A percentile compares a stretch with the other conserved stretches of the same genome.
Conservation (phyloP, 2,113 vertebrate species). For the Phylloscopus trochiloides region DNA sequence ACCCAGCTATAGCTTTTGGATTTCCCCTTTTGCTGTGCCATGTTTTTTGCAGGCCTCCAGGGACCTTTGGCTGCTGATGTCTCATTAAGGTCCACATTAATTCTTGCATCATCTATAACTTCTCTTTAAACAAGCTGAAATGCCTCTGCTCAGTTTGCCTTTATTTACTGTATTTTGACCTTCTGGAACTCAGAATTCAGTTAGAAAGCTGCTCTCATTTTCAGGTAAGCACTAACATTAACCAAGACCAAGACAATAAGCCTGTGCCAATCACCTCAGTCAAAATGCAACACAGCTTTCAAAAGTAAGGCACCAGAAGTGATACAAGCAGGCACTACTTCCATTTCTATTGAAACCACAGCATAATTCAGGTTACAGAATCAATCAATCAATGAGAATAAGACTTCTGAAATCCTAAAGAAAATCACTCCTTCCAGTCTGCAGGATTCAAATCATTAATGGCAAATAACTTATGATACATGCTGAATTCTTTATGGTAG, state of each 20-base stretch:
- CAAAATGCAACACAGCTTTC: background rate
- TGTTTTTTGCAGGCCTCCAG: background rate
- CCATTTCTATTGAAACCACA: background rate
- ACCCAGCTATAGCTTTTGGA: fast-evolving
- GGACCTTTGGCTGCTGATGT: background rate
- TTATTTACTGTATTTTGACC: background rate
- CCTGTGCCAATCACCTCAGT: background rate
- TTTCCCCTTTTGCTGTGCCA: background rate
- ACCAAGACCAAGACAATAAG: background rate
- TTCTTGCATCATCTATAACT: background rate
- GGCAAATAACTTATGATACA: background rate
- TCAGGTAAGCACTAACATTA: background rate
- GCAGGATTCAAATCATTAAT: background rate
- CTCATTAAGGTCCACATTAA: background rate
- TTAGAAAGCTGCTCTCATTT: background rate
- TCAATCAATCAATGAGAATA: background rate
- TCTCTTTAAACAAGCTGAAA: background rate
- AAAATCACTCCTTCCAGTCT: background rate
- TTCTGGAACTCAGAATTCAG: background rate
- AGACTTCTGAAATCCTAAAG: background rate
- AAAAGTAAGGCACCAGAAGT: background rate
- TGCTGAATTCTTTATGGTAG: background rate
- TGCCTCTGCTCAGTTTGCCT: background rate
- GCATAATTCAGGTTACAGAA: background rate
- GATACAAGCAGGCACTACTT: background rate